Evolutionary conservation across 2,113 vertebrate species (phyloP), one percentile per base, ranked within the genome.

Genomic region (Mobula hypostoma): DNA sequence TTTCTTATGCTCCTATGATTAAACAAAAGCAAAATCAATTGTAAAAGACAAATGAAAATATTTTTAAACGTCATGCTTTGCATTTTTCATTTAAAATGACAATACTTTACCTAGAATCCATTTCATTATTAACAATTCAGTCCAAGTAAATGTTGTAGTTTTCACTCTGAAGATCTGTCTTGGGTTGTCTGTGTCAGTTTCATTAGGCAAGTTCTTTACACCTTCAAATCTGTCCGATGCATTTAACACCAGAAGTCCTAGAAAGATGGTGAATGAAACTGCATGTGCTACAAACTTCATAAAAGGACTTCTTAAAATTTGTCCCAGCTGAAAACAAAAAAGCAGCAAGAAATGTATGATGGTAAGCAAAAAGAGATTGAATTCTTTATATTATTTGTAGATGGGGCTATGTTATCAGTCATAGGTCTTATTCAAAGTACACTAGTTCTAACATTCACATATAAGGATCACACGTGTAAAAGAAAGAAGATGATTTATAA

Each of bases 211-310:
- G 70, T 98, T 98, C 96, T 98, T 99, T 19, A 99, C 98, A 0
- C 99, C 99, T 95, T 99, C 98, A 40, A 99, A 99, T 11, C 99
- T 98, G 94, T 99, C 99, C 0, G 99, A 99, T 11, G 98, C 98
- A 0, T 99, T 99, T 95, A 99, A 95, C 0, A 99, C 97, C 94
- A 99, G 96, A 79, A 99, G 96, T 94, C 98, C 98, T 94, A 99
- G 95, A 95, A 99, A 99, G 96, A 99, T 98, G 85, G 98, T 99
- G 96, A 99, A 99, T 94, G 99, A 99, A 94, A 99, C 98, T 0
- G 99, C 98, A 2, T 99, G 99, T 74, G 99, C 98, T 94, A 99
- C 98, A 95, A 99, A 99, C 96, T 99, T 99, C 98, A 99, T 99
- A 95, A 99, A 99, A 79, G 99, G 99, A 90, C 99, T 99, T 94